Conservation (phyloP, 2,888 invertebrate genomes). For the Hyposoter didymator region DNA sequence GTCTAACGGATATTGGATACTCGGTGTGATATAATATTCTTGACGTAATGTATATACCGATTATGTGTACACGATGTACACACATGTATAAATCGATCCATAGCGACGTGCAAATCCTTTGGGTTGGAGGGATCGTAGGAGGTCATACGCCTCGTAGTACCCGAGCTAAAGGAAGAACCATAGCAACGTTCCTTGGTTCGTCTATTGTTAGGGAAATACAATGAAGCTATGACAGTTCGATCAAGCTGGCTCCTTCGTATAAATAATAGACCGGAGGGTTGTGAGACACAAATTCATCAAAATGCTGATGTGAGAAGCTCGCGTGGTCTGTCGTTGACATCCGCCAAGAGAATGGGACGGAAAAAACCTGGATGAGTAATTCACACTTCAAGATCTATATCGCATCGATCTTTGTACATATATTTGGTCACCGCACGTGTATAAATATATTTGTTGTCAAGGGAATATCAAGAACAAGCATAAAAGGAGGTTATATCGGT, state of each 20-base stretch:
- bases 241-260: not conserved
- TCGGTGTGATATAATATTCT: constrained; percentile 60
- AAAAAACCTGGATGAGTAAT: constrained; percentile 8
- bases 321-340: not conserved
- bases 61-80: constrained; percentile 26
- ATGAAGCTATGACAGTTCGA: constrained; percentile 16
- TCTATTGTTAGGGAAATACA: not conserved
- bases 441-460: not conserved
- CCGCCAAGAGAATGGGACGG: not conserved
- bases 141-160: not conserved
- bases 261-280: constrained; percentile 12
- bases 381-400: constrained; percentile 9
- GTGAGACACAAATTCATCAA: constrained; percentile 22
- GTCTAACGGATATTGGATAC: constrained; percentile 59
- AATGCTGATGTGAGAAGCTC: constrained; percentile 21
- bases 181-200: not conserved
- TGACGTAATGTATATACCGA: constrained; percentile 50
- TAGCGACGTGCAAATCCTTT: constrained; percentile 18
- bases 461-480: not conserved
- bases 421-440: not conserved
- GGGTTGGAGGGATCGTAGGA: constrained; percentile 31
- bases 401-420: not conserved
- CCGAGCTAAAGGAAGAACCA: not conserved
- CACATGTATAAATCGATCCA: constrained; percentile 29
- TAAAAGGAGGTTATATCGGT: constrained; percentile 28